Evolutionary conservation across 1,140 invertebrate species (phyloP), one percentile per base, ranked within the genome.

Genomic region (Micrasema longulum): DNA sequence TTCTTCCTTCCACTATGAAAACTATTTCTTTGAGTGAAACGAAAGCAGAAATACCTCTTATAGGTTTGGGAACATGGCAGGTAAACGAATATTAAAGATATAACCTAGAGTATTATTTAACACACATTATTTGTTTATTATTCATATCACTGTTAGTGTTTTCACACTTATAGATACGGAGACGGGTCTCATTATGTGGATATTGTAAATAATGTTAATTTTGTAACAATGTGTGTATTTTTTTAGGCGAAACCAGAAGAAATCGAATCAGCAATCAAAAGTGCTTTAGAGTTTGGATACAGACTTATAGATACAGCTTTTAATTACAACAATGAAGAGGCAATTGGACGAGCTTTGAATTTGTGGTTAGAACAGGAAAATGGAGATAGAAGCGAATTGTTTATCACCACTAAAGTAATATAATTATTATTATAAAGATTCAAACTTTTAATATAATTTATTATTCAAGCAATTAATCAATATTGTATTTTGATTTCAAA

Each of bases 241-340:
- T 82, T 83, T 64, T 71, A 89, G 91, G 89, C 91, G 45, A 87
- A 89, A 66, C 82, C 89, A 57, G 88, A 90, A 77, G 90, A 93
- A 80, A 88, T 94, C 67, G 90, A 92, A 80, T 77, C 77, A 18
- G 90, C 89, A 20, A 83, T 95, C 0, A 87, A 88, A 50, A 82
- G 82, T 63, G 93, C 88, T 3, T 76, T 89, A 60, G 85, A 88
- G 73, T 82, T 85, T 63, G 89, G 92, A 12, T 94, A 93, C 76
- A 86, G 91, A 22, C 92, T 93, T 73, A 93, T 95, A 69, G 93
- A 95, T 78, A 93, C 92, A 20, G 93, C 93, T 43, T 91, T 90
- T 75, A 90, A 91, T 81, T 95, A 95, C 78, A 87, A 89, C 69
- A 96, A 95, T 80, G 94, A 96, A 82, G 87, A 89, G 70, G 88